A percentile compares a stretch with the other conserved stretches of the same genome.
Evolutionary conservation across 2,113 vertebrate species (phyloP).

Genomic region (Thalassarche chlororhynchos): DNA sequence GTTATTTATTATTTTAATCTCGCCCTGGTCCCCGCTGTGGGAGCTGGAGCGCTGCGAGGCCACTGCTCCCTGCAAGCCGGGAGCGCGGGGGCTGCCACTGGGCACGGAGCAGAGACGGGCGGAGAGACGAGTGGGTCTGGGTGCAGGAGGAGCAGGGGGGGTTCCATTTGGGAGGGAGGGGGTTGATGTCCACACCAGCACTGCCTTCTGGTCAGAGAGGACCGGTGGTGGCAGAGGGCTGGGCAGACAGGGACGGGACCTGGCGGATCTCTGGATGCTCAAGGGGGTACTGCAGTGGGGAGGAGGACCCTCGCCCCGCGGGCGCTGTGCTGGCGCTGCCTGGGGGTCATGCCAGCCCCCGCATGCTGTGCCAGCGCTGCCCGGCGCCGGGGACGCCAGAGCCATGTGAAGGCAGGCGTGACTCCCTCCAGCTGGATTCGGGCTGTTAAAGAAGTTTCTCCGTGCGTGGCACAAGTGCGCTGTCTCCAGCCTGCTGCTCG

Average conservation of each 20-base stretch:
- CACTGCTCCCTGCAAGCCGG: not conserved
- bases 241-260: not conserved
- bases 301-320: not conserved
- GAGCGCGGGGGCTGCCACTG: rapidly evolving
- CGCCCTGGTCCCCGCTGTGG: not conserved
- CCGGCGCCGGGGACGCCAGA: rapidly evolving
- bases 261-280: not conserved
- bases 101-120: rapidly evolving
- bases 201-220: not conserved
- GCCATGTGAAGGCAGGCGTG: not conserved
- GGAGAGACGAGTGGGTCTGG: not conserved
- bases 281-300: rapidly evolving
- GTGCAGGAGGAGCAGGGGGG: not conserved
- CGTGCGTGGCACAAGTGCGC: rapidly evolving
- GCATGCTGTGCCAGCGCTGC: not conserved
- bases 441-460: not conserved
- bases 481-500: not conserved
- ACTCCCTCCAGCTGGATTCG: rapidly evolving
- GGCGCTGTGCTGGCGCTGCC: not conserved
- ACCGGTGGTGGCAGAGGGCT: not conserved
- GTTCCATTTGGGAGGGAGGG: not conserved
- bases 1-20: conserved; percentile 22
- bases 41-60: not conserved
- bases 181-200: not conserved
- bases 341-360: not conserved